Evolutionary conservation across 1,140 invertebrate species (phyloP), one percentile per base, ranked within the genome.

Genomic region (Muscidifurax raptorellus): DNA sequence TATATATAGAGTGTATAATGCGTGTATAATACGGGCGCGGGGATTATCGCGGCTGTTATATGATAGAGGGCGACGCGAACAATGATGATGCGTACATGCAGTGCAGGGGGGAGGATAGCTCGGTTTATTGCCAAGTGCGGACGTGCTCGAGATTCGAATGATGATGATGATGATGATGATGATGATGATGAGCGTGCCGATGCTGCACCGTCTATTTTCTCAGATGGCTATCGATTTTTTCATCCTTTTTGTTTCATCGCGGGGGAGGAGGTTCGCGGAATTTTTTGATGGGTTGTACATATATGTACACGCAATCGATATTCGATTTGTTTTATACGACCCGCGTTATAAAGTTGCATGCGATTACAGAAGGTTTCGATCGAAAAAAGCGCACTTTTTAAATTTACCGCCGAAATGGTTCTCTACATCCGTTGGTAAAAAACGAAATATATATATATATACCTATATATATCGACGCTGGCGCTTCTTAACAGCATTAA

Each of bases 31-130:
- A 4, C 25, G 4, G 22, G 52, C 22, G 52, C 25, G 9, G 32
- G 40, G 25, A 80, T 80, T 80, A 72, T 80, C 79, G 66, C 67
- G 15, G 36, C 44, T 32, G 52, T 72, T 71, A 81, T 7, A 13
- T 3, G 15, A 13, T 13, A 6, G 2, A 1, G 13, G 47, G 6
- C 52, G 52, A 59, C 52, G 15, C 36, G 78, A 80, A 80, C 78
- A 80, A 80, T 71, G 66, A 80, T 71, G 66, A 59, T 59, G 52
- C 22, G 52, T 59, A 59, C 77, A 27, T 27, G 40, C 40, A n/a
- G 27, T 27, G 79, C 36, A 32, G 10, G n/a, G 67, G 67, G 80
- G 25, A 44, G 52, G 52, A 59, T 59, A 22, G 52, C 22, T 59
- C 52, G 66, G 32, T 69, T n/a, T 69, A 69, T 80, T 67, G 71